phyloP scores from a whole-genome alignment of 2,888 invertebrate species.

The Archips crataeganus region DNA sequence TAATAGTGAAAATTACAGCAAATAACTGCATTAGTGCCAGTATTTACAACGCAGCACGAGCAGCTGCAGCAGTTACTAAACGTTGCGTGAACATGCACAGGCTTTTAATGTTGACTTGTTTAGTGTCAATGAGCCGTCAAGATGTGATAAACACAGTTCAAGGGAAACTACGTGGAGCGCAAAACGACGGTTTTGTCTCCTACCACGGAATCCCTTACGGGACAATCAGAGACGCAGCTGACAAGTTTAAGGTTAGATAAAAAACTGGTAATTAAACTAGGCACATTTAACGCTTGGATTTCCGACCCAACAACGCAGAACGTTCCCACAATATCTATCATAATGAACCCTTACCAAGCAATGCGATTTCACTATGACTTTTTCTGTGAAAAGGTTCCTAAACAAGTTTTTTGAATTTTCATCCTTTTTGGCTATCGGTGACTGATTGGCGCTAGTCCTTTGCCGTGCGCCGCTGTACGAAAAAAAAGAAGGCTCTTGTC shows the following conservation, averaged over 20 bases:
- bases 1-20: conserved; percentile 23
- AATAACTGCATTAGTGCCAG: background rate
- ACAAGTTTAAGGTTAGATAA: conserved; percentile 66
- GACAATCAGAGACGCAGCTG: conserved; percentile 50
- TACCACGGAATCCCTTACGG: conserved; percentile 76
- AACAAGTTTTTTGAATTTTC: no score
- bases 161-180: conserved; percentile 64
- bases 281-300: background rate
- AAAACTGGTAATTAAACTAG: background rate
- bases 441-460: no score
- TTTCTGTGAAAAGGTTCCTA: no score
- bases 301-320: no score
- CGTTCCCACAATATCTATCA: no score
- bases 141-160: conserved; percentile 65
- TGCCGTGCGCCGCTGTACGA: no score
- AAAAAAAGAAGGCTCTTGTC: no score
- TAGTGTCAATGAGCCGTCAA: conserved; percentile 45
- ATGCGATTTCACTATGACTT: no score
- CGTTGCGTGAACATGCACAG: conserved; percentile 7
- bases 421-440: no score
- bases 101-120: conserved; percentile 14
- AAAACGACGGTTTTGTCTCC: conserved; percentile 64
- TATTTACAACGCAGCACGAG: background rate
- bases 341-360: no score
- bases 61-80: background rate